A percentile compares a stretch with the other conserved stretches of the same genome.
Evolutionary conservation across 1,140 invertebrate species (phyloP).

Genomic region (Platorchestia sp.): DNA sequence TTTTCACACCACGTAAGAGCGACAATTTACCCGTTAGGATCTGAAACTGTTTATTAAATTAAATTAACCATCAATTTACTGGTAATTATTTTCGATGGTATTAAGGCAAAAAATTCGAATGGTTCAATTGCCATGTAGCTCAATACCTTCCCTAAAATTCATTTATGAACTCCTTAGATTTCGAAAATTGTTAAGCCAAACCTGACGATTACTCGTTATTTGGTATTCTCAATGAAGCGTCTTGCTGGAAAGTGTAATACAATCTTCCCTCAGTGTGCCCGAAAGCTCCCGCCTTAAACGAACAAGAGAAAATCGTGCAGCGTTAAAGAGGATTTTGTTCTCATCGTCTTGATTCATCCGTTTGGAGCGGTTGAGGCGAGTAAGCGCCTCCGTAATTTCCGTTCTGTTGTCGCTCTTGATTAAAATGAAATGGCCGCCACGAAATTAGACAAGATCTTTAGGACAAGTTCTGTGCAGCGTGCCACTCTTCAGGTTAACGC

Average conservation of each 20-base stretch:
- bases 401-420: constrained; percentile 35
- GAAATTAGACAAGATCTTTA: constrained; percentile 50
- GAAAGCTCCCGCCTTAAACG: background rate
- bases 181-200: background rate
- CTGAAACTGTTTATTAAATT: too few species aligned
- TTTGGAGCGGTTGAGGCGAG: constrained; percentile 5
- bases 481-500: constrained; percentile 4
- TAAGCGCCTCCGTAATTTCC: constrained; percentile 45
- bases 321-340: constrained; percentile 33
- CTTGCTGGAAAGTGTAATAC: background rate
- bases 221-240: background rate
- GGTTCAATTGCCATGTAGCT: background rate
- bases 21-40: too few species aligned
- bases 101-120: background rate
- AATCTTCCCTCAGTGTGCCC: background rate
- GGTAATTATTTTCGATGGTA: background rate
- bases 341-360: constrained; percentile 37
- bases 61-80: background rate
- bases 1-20: too few species aligned
- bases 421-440: constrained; percentile 45
- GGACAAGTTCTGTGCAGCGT: background rate
- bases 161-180: background rate
- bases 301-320: constrained; percentile 2
- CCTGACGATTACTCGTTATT: background rate
- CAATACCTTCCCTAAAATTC: background rate